Evolutionary conservation across 2,113 vertebrate species (phyloP).

Genomic region (Megaleporinus macrocephalus): DNA sequence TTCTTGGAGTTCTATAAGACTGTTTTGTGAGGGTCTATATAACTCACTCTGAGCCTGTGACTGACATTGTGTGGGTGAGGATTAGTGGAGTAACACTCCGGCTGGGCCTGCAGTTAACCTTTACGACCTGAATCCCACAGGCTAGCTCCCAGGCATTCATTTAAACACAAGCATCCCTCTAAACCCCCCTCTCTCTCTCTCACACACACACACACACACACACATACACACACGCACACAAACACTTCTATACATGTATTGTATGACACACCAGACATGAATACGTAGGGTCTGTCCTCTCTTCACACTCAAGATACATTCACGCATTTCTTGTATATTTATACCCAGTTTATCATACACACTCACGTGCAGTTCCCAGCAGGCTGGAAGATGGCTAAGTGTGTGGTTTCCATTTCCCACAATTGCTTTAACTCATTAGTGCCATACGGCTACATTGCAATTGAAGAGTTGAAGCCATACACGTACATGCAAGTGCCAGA

Average conservation of each 20-base stretch:
- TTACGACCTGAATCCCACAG: slow-evolving; percentile 59
- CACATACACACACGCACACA: slow-evolving; percentile 20
- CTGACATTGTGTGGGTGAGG: slow-evolving; percentile 59
- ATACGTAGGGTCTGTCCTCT: neutral
- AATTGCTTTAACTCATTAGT: slow-evolving; percentile 40
- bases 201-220: neutral
- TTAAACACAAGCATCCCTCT: slow-evolving; percentile 53
- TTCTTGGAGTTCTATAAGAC: slow-evolving; percentile 16
- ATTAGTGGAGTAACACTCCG: slow-evolving; percentile 68
- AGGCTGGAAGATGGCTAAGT: slow-evolving; percentile 4
- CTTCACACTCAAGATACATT: neutral
- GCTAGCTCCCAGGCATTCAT: slow-evolving; percentile 55
- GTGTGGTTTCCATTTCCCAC: slow-evolving; percentile 41
- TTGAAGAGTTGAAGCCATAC: slow-evolving; percentile 47
- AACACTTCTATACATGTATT: neutral
- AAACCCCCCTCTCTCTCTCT: slow-evolving; percentile 7
- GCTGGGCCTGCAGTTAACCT: slow-evolving; percentile 61
- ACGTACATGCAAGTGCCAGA: slow-evolving; percentile 55
- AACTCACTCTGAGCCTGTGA: slow-evolving; percentile 55
- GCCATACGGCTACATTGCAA: slow-evolving; percentile 25
- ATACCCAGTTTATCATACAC: neutral
- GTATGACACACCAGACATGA: neutral
- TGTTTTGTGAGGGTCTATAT: slow-evolving; percentile 59
- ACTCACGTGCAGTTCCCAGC: neutral
- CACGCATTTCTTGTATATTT: neutral